Percentiles rank a stretch among this genome's conserved stretches.
phyloP scores from a whole-genome alignment of 1,140 invertebrate species.

The Trachelipus rathkii region DNA sequence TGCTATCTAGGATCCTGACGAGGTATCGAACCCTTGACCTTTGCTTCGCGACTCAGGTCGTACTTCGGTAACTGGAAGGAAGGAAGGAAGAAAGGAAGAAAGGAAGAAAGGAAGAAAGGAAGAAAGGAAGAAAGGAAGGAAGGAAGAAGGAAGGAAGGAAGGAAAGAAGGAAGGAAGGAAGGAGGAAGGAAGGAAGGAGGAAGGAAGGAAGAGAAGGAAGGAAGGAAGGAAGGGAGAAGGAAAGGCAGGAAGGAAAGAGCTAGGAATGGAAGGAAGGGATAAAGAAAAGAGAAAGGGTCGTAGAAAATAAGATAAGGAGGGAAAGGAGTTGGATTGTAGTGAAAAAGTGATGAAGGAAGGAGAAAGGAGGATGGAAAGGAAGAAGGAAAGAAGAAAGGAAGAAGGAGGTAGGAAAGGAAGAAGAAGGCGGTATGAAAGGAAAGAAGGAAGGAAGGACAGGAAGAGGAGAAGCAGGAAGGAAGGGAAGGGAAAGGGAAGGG shows the following conservation, averaged over 20 bases:
- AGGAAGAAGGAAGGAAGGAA: not conserved
- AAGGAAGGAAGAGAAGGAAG: not conserved
- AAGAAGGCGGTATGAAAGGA: not conserved
- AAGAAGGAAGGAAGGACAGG: too few species aligned
- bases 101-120: not conserved
- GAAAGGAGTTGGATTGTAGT: not conserved
- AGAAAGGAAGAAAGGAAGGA: not conserved
- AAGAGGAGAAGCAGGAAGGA: too few species aligned
- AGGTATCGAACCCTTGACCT: not conserved
- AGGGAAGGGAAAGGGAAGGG: not conserved
- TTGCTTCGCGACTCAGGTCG: too few species aligned
- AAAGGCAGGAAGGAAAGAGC: not conserved
- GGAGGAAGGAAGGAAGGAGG: not conserved
- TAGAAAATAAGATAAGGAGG: not conserved
- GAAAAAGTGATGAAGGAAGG: not conserved
- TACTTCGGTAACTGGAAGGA: too few species aligned
- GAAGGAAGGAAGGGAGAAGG: not conserved
- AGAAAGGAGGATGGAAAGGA: not conserved
- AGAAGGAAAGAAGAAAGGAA: too few species aligned
- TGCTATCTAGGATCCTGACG: too few species aligned
- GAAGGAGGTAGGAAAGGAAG: not conserved
- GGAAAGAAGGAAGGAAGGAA: not conserved
- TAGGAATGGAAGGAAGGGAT: not conserved
- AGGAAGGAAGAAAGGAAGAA: too few species aligned
- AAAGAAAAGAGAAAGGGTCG: too few species aligned